Percentiles rank a stretch among this genome's conserved stretches.
These are phyloP conservation scores for Teleiodes luculella DNA, from an alignment of 2,888 invertebrate species.

Conservation along the genomic window DNA sequence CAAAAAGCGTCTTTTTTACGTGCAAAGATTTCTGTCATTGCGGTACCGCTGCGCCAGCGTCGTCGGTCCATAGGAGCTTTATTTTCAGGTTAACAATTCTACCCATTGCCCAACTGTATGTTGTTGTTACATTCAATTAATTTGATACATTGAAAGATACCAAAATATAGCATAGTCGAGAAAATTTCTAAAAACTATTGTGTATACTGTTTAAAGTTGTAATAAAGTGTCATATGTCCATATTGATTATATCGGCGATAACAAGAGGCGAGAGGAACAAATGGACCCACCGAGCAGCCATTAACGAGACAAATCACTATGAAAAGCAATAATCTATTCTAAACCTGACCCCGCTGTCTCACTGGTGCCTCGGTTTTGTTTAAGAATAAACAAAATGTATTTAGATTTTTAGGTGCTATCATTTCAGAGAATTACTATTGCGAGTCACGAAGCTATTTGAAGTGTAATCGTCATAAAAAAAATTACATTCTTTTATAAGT, in stretches of 20 bases:
- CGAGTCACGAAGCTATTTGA: neutral
- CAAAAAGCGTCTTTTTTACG: too few relatives aligned
- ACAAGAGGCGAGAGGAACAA: neutral
- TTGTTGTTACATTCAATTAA: too few relatives aligned
- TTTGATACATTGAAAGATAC: too few relatives aligned
- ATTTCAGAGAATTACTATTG: neutral
- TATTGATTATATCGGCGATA: too few relatives aligned
- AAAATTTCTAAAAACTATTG: neutral
- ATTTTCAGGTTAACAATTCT: too few relatives aligned
- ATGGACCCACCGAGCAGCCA: constrained; percentile 3
- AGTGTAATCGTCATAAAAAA: too few relatives aligned
- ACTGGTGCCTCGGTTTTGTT: neutral
- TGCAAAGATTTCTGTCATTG: too few relatives aligned
- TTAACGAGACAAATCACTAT: constrained; percentile 6
- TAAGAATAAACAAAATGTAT: neutral
- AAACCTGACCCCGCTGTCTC: neutral
- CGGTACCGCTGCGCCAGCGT: too few relatives aligned
- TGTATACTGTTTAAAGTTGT: neutral
- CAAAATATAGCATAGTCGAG: neutral
- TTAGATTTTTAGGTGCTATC: constrained; percentile 5
- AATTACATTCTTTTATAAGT: too few relatives aligned
- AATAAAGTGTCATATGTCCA: too few relatives aligned
- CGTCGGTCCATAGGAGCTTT: too few relatives aligned
- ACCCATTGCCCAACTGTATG: too few relatives aligned
- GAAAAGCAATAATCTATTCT: constrained; percentile 3